phyloP scores from a whole-genome alignment of 2,888 invertebrate genomes.

The Hyles lineata region DNA sequence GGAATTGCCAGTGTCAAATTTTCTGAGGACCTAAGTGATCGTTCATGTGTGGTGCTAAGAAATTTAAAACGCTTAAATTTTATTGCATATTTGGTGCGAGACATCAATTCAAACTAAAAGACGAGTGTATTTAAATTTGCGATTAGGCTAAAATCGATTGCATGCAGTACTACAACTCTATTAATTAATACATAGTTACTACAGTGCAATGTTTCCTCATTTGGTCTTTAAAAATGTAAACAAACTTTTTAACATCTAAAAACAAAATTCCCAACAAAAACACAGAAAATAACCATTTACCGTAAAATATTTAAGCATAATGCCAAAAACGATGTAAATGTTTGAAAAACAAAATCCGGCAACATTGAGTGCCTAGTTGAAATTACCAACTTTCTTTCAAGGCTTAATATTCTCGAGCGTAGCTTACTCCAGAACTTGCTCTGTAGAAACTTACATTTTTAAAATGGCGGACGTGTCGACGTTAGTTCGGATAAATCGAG shows the following conservation, averaged over 20 bases:
- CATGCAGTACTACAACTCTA: no score
- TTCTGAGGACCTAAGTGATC: no score
- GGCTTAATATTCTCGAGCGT: slow-evolving; percentile 22
- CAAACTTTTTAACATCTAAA: background rate
- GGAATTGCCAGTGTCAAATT: no score
- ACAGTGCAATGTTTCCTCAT: no score
- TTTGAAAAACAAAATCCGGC: slow-evolving; percentile 11
- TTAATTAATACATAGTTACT: no score
- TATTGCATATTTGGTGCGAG: no score
- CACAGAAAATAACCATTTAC: background rate
- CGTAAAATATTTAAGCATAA: background rate
- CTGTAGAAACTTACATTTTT: background rate
- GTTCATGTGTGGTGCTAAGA: no score
- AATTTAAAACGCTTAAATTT: no score
- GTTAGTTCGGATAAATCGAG: background rate
- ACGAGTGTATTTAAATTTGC: no score
- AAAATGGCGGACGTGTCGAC: slow-evolving; percentile 5
- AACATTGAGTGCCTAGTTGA: slow-evolving; percentile 8
- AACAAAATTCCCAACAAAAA: background rate
- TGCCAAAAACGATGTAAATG: slow-evolving; percentile 16
- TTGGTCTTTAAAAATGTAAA: no score
- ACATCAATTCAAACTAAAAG: no score
- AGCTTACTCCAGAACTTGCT: background rate
- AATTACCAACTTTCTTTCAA: slow-evolving; percentile 17
- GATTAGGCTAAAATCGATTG: no score